These are phyloP conservation scores for Tetrapedia diversipes DNA, from an alignment of 2,888 invertebrate genomes.

Conservation along the genomic window DNA sequence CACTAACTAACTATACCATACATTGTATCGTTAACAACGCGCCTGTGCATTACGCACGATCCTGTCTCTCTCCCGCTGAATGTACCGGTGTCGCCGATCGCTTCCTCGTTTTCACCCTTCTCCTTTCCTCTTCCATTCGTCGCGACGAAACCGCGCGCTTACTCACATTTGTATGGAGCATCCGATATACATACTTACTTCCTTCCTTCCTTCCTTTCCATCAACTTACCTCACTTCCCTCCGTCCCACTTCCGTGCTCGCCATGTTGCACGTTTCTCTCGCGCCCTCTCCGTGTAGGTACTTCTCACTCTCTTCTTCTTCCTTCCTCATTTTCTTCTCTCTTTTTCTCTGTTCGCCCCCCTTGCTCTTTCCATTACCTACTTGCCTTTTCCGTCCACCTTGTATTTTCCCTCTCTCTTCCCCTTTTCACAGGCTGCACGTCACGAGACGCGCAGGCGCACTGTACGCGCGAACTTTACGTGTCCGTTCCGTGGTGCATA, in stretches of 20 bases:
- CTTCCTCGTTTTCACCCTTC: conserved; percentile 59
- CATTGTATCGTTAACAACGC: conserved; percentile 41
- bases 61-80: conserved; percentile 1
- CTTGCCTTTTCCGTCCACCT: conserved; percentile 18
- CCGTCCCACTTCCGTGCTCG: conserved; percentile 42
- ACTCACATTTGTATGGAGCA: conserved; percentile 54
- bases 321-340: background rate
- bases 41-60: conserved; percentile 49
- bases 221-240: conserved; percentile 40
- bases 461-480: conserved; percentile 46
- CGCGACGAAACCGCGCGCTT: conserved; percentile 52
- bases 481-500: conserved; percentile 12
- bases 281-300: conserved; percentile 18
- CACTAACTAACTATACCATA: conserved; percentile 8
- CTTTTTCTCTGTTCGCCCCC: conserved; percentile 13
- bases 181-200: conserved; percentile 48
- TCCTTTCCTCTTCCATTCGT: conserved; percentile 21
- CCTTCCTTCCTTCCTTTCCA: conserved; percentile 38
- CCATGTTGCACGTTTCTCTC: conserved; percentile 53
- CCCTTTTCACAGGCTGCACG: conserved; percentile 43
- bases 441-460: conserved; percentile 62
- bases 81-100: conserved; percentile 45
- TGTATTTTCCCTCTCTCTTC: conserved; percentile 6
- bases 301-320: conserved; percentile 23
- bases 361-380: conserved; percentile 8